Base-by-base conservation (phyloP, 2,888 invertebrate species). In the Mayetiola destructor region DNA sequence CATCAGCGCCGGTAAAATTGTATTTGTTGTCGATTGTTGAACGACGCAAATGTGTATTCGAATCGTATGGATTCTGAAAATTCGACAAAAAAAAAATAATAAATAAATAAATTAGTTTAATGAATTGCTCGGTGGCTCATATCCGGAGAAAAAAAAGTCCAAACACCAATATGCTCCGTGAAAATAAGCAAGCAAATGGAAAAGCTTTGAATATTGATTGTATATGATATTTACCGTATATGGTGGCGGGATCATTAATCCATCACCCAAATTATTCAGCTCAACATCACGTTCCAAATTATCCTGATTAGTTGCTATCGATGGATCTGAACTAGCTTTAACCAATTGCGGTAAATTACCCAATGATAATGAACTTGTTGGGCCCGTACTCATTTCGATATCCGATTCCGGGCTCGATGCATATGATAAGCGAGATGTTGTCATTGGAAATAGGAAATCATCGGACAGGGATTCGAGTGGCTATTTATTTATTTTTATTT, bases 371-470 rank as follows among this genome's bases (percentile, higher is more conserved):
- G 77, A 74, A 64, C 78, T 73, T 62, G 79, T 79, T 61, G 82
- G 82, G 65, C 82, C 82, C 61, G 82, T 82, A 69, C 88, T 88
- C 68, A 88, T 82, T 70, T 94, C 94, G 73, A 90, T 78, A 75
- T 95, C 95, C 70, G 91, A 92, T 76, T 95, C 94, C 62, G 93
- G 93, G 70, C 92, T 92, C 69, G 93, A 93, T 63, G 93, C 93
- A 75, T 93, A 94, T 69, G 94, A 94, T 64, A 94, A 79, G 70
- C 93, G 85, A 72, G 91, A 84, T 69, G 89, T 88, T 65, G 90
- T 90, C 94, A 95, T 94, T 70, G 95, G 95, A 80, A 96, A 96
- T 70, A 96, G 84, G 83, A 95, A 94, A 81, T 97, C 95, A 76
- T 97, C 96, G 67, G 93, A 92, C 72, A 95, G 80, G 72, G 91